These are phyloP conservation scores for Nomada flava DNA, from an alignment of 2,888 invertebrate genomes.

Conservation along the genomic window DNA sequence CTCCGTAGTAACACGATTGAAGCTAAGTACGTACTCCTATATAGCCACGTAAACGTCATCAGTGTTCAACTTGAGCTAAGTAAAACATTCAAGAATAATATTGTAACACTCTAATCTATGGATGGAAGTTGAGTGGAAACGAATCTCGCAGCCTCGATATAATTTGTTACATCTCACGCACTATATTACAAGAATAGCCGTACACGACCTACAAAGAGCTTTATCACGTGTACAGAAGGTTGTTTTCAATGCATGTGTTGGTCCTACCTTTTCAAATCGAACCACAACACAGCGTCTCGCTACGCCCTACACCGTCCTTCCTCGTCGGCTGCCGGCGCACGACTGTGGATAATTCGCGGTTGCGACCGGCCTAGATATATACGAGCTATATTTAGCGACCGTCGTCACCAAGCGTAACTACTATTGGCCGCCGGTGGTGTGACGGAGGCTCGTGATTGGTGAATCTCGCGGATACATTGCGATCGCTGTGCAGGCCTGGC, in stretches of 20 bases:
- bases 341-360: constrained; percentile 82
- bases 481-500: constrained; percentile 62
- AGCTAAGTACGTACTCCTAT: not conserved
- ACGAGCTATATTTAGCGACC: constrained; percentile 81
- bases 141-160: constrained; percentile 28
- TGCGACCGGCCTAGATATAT: constrained; percentile 83
- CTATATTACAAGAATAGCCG: constrained; percentile 51
- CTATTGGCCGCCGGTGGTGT: constrained; percentile 79
- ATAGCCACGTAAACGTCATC: constrained; percentile 8
- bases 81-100: not conserved
- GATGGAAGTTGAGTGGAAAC: constrained; percentile 14
- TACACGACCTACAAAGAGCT: constrained; percentile 45
- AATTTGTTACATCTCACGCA: constrained; percentile 39
- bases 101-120: constrained; percentile 25
- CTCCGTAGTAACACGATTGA: not conserved
- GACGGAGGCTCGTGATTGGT: constrained; percentile 67
- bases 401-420: constrained; percentile 74
- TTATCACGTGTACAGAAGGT: constrained; percentile 52
- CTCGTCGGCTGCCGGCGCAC: constrained; percentile 82
- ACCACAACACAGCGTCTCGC: constrained; percentile 52
- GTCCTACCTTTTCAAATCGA: constrained; percentile 63
- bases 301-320: constrained; percentile 63
- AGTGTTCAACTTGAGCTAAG: not conserved
- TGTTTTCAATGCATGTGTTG: constrained; percentile 34
- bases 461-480: constrained; percentile 68